Conservation (phyloP, 2,888 invertebrate genomes). For the Catocala sponsa region DNA sequence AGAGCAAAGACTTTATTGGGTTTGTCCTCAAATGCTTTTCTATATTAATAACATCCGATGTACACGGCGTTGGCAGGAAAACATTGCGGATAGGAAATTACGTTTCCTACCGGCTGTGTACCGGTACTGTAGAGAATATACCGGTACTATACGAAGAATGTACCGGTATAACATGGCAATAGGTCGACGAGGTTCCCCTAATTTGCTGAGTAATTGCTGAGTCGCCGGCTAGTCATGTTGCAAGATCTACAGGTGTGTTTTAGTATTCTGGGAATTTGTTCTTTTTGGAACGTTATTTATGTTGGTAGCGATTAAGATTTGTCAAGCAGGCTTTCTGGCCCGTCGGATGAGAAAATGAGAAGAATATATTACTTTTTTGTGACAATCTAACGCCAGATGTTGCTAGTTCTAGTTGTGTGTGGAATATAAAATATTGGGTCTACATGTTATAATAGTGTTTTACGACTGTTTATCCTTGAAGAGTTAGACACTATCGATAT, state of each 20-base stretch:
- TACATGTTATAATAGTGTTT: too few species aligned
- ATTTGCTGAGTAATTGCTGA: constrained; percentile 76
- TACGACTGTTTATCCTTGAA: too few species aligned
- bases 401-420: not conserved
- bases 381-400: not conserved
- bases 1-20: constrained; percentile 16
- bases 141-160: constrained; percentile 7
- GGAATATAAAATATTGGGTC: too few species aligned
- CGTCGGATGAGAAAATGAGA: not conserved
- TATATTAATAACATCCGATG: constrained; percentile 61
- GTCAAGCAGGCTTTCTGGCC: not conserved
- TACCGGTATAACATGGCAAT: constrained; percentile 46
- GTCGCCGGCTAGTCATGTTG: constrained; percentile 44
- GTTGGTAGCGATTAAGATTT: not conserved
- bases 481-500: too few species aligned
- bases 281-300: not conserved
- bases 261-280: constrained; percentile 11
- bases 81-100: constrained; percentile 71
- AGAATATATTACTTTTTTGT: not conserved
- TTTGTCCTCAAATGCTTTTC: constrained; percentile 44
- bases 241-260: constrained; percentile 46
- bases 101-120: constrained; percentile 55
- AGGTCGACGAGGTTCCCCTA: constrained; percentile 65
- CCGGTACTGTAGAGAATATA: constrained; percentile 10
- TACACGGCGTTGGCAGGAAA: constrained; percentile 64